phyloP scores from a whole-genome alignment of 2,888 invertebrate genomes.

The Heliconius cydno region DNA sequence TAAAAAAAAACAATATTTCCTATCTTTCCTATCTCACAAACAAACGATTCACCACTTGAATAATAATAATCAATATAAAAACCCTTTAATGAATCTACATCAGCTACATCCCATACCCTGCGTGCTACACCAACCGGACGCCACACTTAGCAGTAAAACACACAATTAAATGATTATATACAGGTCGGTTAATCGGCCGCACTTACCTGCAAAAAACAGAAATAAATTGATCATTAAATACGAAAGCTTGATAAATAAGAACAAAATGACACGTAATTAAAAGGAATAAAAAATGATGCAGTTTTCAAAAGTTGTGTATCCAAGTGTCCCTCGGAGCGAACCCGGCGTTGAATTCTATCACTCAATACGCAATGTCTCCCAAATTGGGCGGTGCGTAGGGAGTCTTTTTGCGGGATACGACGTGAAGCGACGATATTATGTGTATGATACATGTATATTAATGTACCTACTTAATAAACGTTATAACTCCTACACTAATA shows the following conservation, averaged over 20 bases:
- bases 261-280: slow-evolving; percentile 9
- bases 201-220: slow-evolving; percentile 52
- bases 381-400: too few relatives aligned
- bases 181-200: slow-evolving; percentile 35
- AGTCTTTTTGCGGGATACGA: too few relatives aligned
- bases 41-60: neutral
- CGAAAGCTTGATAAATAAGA: slow-evolving; percentile 19
- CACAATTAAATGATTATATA: slow-evolving; percentile 40
- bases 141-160: slow-evolving; percentile 22
- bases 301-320: neutral
- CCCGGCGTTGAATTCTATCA: neutral
- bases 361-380: neutral
- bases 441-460: too few relatives aligned
- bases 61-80: neutral
- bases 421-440: too few relatives aligned
- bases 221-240: slow-evolving; percentile 17
- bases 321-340: neutral
- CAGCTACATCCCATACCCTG: slow-evolving; percentile 51
- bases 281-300: neutral
- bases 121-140: neutral
- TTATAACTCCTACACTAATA: too few relatives aligned
- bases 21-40: neutral
- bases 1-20: too few relatives aligned
- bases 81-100: neutral
- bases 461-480: too few relatives aligned